These are phyloP conservation scores for Limnephilus auricula DNA, from an alignment of 2,888 invertebrate species.

Conservation along the genomic window DNA sequence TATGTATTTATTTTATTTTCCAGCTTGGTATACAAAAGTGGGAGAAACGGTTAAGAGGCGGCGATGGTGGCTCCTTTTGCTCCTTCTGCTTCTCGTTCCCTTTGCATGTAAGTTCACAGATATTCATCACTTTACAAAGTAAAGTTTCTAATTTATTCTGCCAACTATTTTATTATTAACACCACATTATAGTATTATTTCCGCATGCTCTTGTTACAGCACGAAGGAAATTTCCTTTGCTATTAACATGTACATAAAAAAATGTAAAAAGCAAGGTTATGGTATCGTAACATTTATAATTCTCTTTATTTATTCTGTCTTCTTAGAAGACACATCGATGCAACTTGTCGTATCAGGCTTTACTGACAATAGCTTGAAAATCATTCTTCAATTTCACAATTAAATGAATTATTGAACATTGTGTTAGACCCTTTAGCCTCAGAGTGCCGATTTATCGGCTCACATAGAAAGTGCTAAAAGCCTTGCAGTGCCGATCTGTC, in stretches of 20 bases:
- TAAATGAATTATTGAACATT: background rate
- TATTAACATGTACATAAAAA: background rate
- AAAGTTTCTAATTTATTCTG: constrained; percentile 25
- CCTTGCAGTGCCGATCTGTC: no score
- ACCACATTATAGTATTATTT: background rate
- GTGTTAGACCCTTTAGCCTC: background rate
- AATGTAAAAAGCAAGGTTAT: background rate
- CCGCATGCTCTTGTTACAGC: background rate
- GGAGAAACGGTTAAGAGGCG: constrained; percentile 52
- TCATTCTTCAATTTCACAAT: background rate
- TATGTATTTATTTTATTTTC: no score
- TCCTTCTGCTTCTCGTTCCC: constrained; percentile 59
- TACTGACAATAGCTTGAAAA: background rate
- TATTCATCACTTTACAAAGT: background rate
- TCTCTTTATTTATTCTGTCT: background rate
- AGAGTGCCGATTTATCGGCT: no score
- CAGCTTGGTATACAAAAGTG: constrained; percentile 53
- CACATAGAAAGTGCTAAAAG: no score
- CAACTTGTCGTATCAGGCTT: background rate
- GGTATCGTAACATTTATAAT: background rate
- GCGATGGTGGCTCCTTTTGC: constrained; percentile 61
- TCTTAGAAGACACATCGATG: background rate
- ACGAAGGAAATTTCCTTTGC: background rate
- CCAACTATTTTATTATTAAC: background rate
- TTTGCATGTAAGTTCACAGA: constrained; percentile 62